Evolutionary conservation across 2,888 invertebrate genomes (phyloP), one percentile per base, ranked within the genome.

Genomic region (Syritta pipiens): DNA sequence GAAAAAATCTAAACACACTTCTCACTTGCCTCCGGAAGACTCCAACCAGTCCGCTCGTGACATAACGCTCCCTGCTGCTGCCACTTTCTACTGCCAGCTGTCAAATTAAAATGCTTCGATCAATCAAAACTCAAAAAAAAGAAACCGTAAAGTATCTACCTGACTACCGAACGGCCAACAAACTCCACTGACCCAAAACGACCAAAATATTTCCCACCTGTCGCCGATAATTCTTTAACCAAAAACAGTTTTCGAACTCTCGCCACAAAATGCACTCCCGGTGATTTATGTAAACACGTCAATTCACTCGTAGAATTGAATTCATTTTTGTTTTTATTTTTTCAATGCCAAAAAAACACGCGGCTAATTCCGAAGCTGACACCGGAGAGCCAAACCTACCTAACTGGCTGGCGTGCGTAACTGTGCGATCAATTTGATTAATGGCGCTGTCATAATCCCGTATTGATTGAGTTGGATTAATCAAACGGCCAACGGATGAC

Each of bases 281-380:
- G 19, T 57, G 55, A 57, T 55, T 55, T 55, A 26, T 57, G 55
- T 51, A 32, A 42, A 42, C 55, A 42, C 28, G 40, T 28, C 37
- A 40, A 7, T 55, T 37, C 19, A 37, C 22, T 57, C 55, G n/a
- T n/a, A n/a, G 24, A 26, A 17, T 19, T n/a, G n/a, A n/a, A n/a
- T n/a, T n/a, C n/a, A n/a, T n/a, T n/a, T n/a, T n/a, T n/a, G n/a
- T n/a, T n/a, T 42, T 57, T 57, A 40, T 42, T 37, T 40, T 40
- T 28, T 57, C 26, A 26, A 40, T 28, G 48, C 17, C 48, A 28
- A 26, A 48, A 28, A n/a, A n/a, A n/a, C n/a, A n/a, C n/a, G n/a
- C n/a, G n/a, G n/a, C n/a, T n/a, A n/a, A n/a, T n/a, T n/a, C n/a
- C n/a, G n/a, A n/a, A n/a, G n/a, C n/a, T n/a, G n/a, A n/a, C n/a